Evolutionary conservation across 1,140 invertebrate genomes (phyloP).

Genomic region (Papilio aristodemus): DNA sequence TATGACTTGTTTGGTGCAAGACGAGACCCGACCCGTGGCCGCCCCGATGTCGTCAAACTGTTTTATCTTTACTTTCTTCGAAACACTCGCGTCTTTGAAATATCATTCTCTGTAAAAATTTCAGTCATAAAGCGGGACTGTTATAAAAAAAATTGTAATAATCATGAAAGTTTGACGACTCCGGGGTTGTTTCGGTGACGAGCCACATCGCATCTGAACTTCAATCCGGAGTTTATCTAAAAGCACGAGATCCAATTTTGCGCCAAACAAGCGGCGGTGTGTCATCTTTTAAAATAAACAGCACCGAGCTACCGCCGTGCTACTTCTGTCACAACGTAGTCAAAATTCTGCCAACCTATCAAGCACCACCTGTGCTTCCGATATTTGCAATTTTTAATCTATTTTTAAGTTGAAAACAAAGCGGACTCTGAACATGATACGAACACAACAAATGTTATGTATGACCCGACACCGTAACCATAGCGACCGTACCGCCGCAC

Average conservation of each 20-base stretch:
- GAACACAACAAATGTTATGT: slow-evolving; percentile 49
- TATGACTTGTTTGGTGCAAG: slow-evolving; percentile 53
- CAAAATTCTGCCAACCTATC: slow-evolving; percentile 70
- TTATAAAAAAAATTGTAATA: not conserved
- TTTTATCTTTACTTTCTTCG: not conserved
- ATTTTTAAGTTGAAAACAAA: slow-evolving; percentile 61
- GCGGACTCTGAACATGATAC: slow-evolving; percentile 51
- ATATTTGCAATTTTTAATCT: slow-evolving; percentile 75
- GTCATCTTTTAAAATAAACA: slow-evolving; percentile 45
- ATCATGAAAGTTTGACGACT: not conserved
- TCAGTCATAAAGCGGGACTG: not conserved
- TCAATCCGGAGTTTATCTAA: not conserved
- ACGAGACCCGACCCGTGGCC: slow-evolving; percentile 23
- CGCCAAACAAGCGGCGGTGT: slow-evolving; percentile 51
- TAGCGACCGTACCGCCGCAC: slow-evolving; percentile 36
- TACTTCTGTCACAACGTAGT: slow-evolving; percentile 66
- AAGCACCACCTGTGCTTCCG: slow-evolving; percentile 76
- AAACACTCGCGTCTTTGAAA: not conserved
- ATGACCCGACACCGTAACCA: slow-evolving; percentile 46
- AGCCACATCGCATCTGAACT: slow-evolving; percentile 8
- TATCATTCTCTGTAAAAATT: not conserved
- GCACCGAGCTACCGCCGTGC: slow-evolving; percentile 56
- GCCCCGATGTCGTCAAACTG: not conserved
- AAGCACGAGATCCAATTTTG: slow-evolving; percentile 34
- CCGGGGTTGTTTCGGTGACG: slow-evolving; percentile 8